These are phyloP conservation scores for Lasioglossum villosulum DNA, from an alignment of 2,888 invertebrate species.

Conservation along the genomic window DNA sequence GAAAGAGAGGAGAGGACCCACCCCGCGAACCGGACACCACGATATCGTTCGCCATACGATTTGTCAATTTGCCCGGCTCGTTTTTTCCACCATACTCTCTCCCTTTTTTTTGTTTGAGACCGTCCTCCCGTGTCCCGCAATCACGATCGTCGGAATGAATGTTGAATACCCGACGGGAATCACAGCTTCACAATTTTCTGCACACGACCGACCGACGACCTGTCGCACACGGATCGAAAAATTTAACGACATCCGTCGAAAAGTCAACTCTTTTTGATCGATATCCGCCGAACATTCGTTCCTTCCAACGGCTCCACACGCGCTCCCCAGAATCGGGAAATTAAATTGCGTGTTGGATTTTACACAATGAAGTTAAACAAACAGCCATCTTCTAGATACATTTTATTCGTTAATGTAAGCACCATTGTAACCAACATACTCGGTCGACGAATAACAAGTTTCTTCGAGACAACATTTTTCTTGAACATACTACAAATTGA, in stretches of 20 bases:
- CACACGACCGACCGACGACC: neutral
- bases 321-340: no score
- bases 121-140: neutral
- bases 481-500: no score
- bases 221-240: neutral
- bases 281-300: neutral
- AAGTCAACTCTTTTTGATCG: neutral
- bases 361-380: no score
- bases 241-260: neutral
- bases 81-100: neutral
- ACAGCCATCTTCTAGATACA: no score
- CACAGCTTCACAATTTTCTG: neutral
- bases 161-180: neutral
- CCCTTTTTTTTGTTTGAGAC: neutral
- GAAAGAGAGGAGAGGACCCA: neutral
- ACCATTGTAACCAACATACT: no score
- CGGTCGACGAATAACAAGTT: no score
- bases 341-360: no score
- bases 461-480: no score
- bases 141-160: neutral
- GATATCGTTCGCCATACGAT: neutral
- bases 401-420: no score
- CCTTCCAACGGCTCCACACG: no score
- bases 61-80: neutral
- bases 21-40: conserved; percentile 8